Conservation (phyloP, 2,888 invertebrate species). For the Cosmia trapezina region DNA sequence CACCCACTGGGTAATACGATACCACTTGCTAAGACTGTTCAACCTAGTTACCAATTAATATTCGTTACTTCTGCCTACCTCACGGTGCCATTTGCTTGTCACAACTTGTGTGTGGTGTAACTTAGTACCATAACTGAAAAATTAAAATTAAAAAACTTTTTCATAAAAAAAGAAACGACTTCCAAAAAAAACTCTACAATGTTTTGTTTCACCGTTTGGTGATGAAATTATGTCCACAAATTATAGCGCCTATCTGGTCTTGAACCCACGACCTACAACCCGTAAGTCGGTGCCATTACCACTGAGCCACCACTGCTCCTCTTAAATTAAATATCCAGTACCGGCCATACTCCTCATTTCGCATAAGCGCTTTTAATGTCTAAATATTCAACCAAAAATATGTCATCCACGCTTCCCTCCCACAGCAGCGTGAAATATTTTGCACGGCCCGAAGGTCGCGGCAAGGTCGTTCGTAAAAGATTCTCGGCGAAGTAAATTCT, state of each 20-base stretch:
- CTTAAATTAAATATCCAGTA: not conserved
- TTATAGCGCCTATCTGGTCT: no score
- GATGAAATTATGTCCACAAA: no score
- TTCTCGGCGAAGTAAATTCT: conserved; percentile 37
- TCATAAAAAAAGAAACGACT: no score
- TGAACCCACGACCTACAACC: no score
- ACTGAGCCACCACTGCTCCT: no score
- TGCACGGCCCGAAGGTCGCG: not conserved
- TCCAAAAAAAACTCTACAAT: no score
- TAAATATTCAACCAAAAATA: conserved; percentile 32
- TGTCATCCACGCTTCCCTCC: not conserved
- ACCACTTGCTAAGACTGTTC: not conserved
- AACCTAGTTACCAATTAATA: conserved; percentile 33
- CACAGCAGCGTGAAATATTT: conserved; percentile 3
- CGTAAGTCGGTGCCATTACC: no score
- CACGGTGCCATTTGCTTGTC: conserved; percentile 4
- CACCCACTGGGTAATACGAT: not conserved
- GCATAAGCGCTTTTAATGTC: conserved; percentile 10
- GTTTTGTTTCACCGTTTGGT: no score
- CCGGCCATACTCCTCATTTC: not conserved
- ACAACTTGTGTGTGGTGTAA: no score
- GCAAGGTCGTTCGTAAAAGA: conserved; percentile 36
- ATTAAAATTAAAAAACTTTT: no score
- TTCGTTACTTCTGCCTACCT: conserved; percentile 6
- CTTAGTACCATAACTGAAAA: no score